Conservation (phyloP, 2,113 vertebrate genomes). For the Ailuropoda melanoleuca region DNA sequence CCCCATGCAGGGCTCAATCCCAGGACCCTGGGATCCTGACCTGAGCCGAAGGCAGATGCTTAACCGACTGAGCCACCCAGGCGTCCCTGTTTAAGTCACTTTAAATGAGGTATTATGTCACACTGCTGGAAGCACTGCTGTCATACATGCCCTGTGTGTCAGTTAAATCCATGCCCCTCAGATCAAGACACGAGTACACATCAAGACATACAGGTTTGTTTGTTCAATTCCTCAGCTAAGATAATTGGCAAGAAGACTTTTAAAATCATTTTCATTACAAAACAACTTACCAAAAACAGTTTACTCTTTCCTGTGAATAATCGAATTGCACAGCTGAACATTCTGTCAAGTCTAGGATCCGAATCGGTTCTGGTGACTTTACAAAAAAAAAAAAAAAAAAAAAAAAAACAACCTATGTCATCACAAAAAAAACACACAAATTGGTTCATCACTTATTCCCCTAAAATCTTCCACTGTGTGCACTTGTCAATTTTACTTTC, state of each 20-base stretch:
- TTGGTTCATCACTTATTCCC: neutral
- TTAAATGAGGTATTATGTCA: neutral
- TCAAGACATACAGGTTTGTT: neutral
- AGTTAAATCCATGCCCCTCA: neutral
- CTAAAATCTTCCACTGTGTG: neutral
- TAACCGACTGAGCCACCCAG: neutral
- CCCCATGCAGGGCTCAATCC: neutral
- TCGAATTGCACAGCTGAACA: conserved; percentile 98
- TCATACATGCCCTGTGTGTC: fast-evolving
- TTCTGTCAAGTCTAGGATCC: conserved; percentile 91
- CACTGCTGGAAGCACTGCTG: neutral
- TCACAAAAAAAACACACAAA: neutral
- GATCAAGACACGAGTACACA: neutral
- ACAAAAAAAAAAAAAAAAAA: conserved; percentile 72
- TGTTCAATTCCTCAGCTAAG: neutral
- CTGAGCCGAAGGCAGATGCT: neutral
- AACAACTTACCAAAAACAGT: conserved; percentile 96
- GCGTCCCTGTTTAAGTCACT: neutral
- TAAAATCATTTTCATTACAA: neutral
- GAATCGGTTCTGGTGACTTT: conserved; percentile 93
- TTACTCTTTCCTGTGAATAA: conserved; percentile 95
- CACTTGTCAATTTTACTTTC: neutral
- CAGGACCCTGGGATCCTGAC: neutral
- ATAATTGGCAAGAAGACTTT: neutral
- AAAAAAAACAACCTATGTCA: neutral